Evolutionary conservation across 1,140 invertebrate species (phyloP).

Genomic region (Atta colombica): DNA sequence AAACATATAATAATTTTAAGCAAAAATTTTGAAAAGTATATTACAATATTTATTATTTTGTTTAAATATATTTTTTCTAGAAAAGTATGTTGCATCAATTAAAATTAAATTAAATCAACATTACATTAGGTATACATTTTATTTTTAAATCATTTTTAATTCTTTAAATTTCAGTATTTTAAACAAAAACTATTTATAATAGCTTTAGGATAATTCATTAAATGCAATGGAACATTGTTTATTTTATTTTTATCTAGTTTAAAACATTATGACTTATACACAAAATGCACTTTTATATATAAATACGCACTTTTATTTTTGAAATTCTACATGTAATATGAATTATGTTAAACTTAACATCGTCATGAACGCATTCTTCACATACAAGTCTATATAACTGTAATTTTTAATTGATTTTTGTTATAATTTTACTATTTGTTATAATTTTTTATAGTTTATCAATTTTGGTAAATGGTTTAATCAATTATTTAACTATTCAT

Average conservation of each 20-base stretch:
- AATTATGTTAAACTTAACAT: too few relatives aligned
- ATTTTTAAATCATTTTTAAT: background rate
- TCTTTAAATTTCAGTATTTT: background rate
- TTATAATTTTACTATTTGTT: background rate
- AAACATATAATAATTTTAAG: too few relatives aligned
- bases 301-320: too few relatives aligned
- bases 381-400: background rate
- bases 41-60: background rate
- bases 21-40: background rate
- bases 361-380: too few relatives aligned
- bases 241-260: background rate
- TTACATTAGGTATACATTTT: background rate
- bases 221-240: background rate
- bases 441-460: background rate
- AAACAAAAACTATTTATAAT: background rate
- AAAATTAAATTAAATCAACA: background rate
- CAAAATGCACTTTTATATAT: too few relatives aligned
- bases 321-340: too few relatives aligned
- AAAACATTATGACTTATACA: too few relatives aligned
- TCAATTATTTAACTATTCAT: slow-evolving; percentile 10
- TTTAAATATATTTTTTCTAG: background rate
- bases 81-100: background rate
- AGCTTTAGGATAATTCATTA: too few relatives aligned
- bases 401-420: background rate
- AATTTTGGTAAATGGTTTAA: slow-evolving; percentile 11